These are phyloP conservation scores for Eurytoma adleriae DNA, from an alignment of 2,888 invertebrate genomes.

Conservation along the genomic window DNA sequence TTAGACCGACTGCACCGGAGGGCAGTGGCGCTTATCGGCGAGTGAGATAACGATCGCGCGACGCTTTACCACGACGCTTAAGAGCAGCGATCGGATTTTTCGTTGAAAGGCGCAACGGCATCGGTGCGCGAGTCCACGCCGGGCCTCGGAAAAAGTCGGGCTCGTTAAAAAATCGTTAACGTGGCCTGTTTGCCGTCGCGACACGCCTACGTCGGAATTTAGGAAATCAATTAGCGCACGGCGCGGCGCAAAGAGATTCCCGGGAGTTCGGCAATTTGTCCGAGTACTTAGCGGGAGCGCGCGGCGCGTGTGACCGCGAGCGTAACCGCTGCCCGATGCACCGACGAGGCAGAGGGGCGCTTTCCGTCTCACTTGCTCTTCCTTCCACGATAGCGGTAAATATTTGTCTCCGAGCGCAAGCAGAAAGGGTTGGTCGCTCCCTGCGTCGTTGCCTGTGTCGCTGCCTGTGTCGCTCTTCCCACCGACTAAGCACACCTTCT, in stretches of 20 bases:
- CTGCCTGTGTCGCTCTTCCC: too few species aligned
- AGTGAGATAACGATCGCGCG: neutral
- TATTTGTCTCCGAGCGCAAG: slow-evolving; percentile 37
- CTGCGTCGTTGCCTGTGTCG: too few species aligned
- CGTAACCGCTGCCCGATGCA: slow-evolving; percentile 1
- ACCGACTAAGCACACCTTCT: too few species aligned
- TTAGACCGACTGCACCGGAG: too few species aligned
- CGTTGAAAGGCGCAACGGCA: neutral
- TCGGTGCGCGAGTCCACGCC: neutral
- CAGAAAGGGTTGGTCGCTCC: too few species aligned
- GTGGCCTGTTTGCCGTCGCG: slow-evolving; percentile 29
- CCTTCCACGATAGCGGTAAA: slow-evolving; percentile 58
- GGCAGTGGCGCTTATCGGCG: neutral
- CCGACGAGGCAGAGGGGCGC: neutral
- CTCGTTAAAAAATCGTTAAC: slow-evolving; percentile 44
- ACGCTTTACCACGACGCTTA: neutral
- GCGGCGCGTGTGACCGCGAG: slow-evolving; percentile 30
- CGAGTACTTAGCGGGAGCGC: slow-evolving; percentile 38
- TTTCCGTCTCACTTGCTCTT: slow-evolving; percentile 28
- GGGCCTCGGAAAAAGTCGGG: neutral
- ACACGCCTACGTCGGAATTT: slow-evolving; percentile 4
- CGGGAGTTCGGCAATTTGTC: slow-evolving; percentile 33
- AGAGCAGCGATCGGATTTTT: slow-evolving; percentile 1
- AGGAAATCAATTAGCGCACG: slow-evolving; percentile 23
- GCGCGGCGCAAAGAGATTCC: neutral